Evolutionary conservation across 2,797 vertebrate genomes (phyloP), one percentile per base, ranked within the genome.

Genomic region (Eulemur rubriventer): DNA sequence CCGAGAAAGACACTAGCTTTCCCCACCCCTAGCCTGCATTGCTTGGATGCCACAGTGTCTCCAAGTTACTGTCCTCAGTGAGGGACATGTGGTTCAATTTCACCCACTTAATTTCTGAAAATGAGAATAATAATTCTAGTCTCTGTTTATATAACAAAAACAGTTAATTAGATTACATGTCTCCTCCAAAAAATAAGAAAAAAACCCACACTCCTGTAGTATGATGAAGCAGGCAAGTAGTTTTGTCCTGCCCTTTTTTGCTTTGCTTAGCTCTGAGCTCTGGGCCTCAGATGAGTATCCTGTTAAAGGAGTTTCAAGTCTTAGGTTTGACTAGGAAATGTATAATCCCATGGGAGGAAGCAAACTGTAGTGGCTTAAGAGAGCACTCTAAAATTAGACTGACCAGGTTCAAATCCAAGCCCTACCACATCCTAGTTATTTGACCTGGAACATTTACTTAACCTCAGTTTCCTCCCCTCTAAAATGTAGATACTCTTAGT

Each of bases 371-470:
- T 82, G 81, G 7, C 59, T 72, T 87, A 57, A 63, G 33, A 78
- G n/a, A 93, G 22, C 10, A 55, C 33, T 93, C 70, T 81, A 50
- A 82, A 83, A 72, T 90, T 91, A 70, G 52, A 87, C 63, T 65
- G n/a, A 82, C n/a, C 24, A 30, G 52, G 43, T 82, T 81, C 81
- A 48, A 41, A 82, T 72, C 52, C 43, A 91, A 78, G 7, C 24
- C 46, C 35, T 43, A 50, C 28, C 24, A 57, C 28, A 80, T 82
- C 86, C 75, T 57, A 65, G 7, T 65, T 87, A 20, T 87, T 65
- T 82, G 69, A 93, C 82, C 76, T 91, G 48, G 52, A 95, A 78
- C 13, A 87, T 69, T 86, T 35, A 55, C 81, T 91, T 65, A 81
- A 90, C 35, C 52, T 82, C 46, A 73, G n/a, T 88, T 73, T 78